Conservation (phyloP, 2,888 invertebrate species). For the Tenthredo livida region DNA sequence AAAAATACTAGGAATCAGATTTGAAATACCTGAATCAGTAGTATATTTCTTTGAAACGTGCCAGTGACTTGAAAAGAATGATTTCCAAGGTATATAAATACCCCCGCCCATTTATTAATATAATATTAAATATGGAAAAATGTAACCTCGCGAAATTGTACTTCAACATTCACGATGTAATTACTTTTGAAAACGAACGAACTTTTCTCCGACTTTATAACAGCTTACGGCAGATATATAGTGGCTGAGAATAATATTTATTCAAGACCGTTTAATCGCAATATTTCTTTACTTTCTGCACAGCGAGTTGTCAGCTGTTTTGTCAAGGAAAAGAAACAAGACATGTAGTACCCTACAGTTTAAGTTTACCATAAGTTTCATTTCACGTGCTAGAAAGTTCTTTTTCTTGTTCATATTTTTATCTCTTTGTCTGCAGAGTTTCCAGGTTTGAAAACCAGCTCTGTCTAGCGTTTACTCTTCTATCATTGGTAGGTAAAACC, state of each 20-base stretch:
- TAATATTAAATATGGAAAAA: background rate
- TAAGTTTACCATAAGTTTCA: constrained; percentile 33
- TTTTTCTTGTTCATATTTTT: constrained; percentile 30
- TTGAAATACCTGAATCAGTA: no score
- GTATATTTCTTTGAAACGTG: no score
- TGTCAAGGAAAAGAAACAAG: constrained; percentile 29
- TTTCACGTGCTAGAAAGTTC: background rate
- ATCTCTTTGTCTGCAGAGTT: constrained; percentile 32
- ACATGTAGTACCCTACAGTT: constrained; percentile 20
- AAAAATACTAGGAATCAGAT: no score
- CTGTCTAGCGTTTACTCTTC: background rate
- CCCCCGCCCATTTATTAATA: background rate
- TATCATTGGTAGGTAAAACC: background rate
- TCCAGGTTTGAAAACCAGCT: background rate
- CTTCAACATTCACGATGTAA: background rate
- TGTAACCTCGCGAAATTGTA: background rate
- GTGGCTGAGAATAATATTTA: constrained; percentile 20
- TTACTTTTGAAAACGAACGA: background rate
- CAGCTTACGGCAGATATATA: background rate
- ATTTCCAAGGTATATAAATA: no score
- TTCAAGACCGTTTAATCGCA: constrained; percentile 14
- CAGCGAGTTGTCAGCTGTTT: constrained; percentile 24
- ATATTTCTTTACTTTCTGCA: constrained; percentile 25
- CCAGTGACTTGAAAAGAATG: no score
- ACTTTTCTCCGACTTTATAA: background rate